Conservation (phyloP, 1,140 invertebrate genomes). For the Dinothrombium tinctorium region DNA sequence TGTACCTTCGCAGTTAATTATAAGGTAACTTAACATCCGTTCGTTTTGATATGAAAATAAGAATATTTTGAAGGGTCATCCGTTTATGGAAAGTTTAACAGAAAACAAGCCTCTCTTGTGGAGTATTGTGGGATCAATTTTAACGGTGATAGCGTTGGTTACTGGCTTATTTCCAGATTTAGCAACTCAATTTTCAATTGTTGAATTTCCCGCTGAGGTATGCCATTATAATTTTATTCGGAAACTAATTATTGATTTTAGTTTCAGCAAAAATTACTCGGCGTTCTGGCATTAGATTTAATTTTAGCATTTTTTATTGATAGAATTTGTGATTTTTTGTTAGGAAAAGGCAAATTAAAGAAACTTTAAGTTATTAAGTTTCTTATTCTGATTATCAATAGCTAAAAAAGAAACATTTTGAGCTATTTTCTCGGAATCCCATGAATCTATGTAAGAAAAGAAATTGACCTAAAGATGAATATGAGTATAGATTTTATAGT, state of each 20-base stretch:
- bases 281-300: conserved; percentile 55
- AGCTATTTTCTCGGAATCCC: too few relatives aligned
- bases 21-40: conserved; percentile 38
- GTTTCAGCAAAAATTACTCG: conserved; percentile 58
- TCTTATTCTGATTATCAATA: too few relatives aligned
- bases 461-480: too few relatives aligned
- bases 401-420: too few relatives aligned
- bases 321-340: conserved; percentile 57
- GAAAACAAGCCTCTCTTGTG: conserved; percentile 82
- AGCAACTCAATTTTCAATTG: conserved; percentile 58
- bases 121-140: conserved; percentile 48
- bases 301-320: conserved; percentile 56
- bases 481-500: too few relatives aligned
- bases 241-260: conserved; percentile 26
- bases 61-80: conserved; percentile 48
- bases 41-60: conserved; percentile 1
- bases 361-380: too few relatives aligned
- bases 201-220: conserved; percentile 61
- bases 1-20: conserved; percentile 98
- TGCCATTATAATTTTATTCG: conserved; percentile 22
- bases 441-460: too few relatives aligned
- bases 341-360: conserved; percentile 24
- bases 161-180: conserved; percentile 50
- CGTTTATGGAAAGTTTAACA: conserved; percentile 86
- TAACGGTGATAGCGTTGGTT: conserved; percentile 45